phyloP scores from a whole-genome alignment of 2,797 vertebrate genomes.

The Lepilemur ruficaudatus region DNA sequence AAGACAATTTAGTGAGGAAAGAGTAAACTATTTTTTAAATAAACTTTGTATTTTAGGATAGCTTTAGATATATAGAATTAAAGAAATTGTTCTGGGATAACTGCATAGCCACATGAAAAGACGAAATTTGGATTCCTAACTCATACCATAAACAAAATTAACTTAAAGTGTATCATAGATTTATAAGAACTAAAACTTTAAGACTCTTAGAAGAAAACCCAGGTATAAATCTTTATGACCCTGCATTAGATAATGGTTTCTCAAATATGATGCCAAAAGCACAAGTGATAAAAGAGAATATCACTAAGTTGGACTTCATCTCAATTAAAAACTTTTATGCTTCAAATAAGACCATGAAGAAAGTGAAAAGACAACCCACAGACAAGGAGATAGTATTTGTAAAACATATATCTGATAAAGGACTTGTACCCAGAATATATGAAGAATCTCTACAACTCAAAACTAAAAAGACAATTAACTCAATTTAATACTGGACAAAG shows the following conservation, averaged over 20 bases:
- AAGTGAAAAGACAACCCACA: background rate
- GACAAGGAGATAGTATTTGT: background rate
- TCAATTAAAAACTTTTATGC: slow-evolving; percentile 1
- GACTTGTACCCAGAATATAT: background rate
- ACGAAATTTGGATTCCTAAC: background rate
- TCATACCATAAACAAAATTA: background rate
- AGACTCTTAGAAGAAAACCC: slow-evolving; percentile 12
- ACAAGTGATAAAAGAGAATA: background rate
- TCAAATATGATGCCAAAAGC: background rate
- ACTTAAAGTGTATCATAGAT: background rate
- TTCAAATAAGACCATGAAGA: background rate
- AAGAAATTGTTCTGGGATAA: background rate
- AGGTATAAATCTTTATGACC: background rate
- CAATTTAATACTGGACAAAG: background rate
- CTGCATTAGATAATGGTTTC: background rate
- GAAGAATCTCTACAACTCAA: slow-evolving; percentile 7
- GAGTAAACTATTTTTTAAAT: background rate
- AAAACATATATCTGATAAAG: background rate
- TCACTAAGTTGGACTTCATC: background rate
- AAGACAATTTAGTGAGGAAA: background rate
- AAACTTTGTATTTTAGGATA: slow-evolving; percentile 26
- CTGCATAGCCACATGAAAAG: background rate
- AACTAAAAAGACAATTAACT: background rate
- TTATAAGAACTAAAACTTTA: background rate
- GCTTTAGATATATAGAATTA: background rate